These are phyloP conservation scores for Hirtodrosophila duncani DNA, from an alignment of 2,888 invertebrate species.

Conservation along the genomic window DNA sequence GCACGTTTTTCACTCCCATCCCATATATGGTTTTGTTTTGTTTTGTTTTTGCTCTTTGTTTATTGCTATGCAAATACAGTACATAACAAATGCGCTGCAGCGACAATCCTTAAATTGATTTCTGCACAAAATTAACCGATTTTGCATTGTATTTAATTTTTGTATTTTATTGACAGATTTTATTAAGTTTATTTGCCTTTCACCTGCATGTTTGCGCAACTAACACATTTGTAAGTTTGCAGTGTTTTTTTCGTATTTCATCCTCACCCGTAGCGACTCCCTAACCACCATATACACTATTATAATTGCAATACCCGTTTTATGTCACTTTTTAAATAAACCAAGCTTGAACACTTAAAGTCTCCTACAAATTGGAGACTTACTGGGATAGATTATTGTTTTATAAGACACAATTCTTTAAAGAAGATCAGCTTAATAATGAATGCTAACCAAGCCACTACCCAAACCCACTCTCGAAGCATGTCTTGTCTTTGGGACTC, in stretches of 20 bases:
- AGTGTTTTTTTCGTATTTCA: slow-evolving; percentile 14
- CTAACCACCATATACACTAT: too few species aligned
- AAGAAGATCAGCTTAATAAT: too few species aligned
- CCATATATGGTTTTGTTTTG: slow-evolving; percentile 16
- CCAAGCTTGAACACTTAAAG: too few species aligned
- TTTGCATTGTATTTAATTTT: slow-evolving; percentile 48
- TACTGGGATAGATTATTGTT: too few species aligned
- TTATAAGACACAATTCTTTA: too few species aligned
- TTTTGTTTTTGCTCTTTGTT: slow-evolving; percentile 17
- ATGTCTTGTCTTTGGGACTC: too few species aligned
- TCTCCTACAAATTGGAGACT: too few species aligned
- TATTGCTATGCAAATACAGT: slow-evolving; percentile 56
- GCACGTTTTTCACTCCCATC: slow-evolving; percentile 26
- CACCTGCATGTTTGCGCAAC: slow-evolving; percentile 69
- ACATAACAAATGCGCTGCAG: slow-evolving; percentile 12
- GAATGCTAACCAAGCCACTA: too few species aligned
- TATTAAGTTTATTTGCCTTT: slow-evolving; percentile 70
- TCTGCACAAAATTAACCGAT: slow-evolving; percentile 63
- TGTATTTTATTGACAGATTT: slow-evolving; percentile 67
- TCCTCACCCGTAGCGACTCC: too few species aligned
- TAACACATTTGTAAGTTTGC: slow-evolving; percentile 59
- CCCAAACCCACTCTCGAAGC: too few species aligned
- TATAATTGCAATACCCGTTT: too few species aligned
- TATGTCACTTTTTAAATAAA: too few species aligned
- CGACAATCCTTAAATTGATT: slow-evolving; percentile 67